These are phyloP conservation scores for Nymphicus hollandicus DNA, from an alignment of 2,113 vertebrate species.

Conservation along the genomic window DNA sequence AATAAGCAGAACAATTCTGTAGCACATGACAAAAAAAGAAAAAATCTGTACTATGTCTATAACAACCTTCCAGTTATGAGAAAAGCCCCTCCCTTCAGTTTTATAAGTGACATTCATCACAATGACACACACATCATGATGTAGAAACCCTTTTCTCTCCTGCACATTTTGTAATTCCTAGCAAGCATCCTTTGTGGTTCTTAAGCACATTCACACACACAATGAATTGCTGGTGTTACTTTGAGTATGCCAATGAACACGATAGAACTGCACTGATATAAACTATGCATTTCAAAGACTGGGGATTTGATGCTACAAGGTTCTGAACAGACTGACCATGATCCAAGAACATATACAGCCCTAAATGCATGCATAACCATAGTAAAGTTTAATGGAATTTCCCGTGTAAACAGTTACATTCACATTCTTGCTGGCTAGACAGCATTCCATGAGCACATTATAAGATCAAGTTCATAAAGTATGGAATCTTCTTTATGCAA, in stretches of 20 bases:
- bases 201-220: not conserved
- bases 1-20: not conserved
- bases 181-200: not conserved
- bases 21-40: not conserved
- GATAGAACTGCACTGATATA: not conserved
- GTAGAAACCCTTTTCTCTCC: not conserved
- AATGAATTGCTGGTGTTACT: not conserved
- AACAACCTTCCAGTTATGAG: not conserved
- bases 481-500: not conserved
- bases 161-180: not conserved
- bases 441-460: not conserved
- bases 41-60: not conserved
- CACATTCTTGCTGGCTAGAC: not conserved
- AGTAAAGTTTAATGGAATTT: not conserved
- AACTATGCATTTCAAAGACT: not conserved
- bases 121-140: too few relatives aligned
- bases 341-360: not conserved
- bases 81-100: not conserved
- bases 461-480: not conserved
- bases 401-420: not conserved
- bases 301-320: not conserved
- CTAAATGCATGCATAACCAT: not conserved
- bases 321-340: not conserved
- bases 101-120: not conserved
- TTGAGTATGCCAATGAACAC: not conserved